phyloP scores from a whole-genome alignment of 2,888 invertebrate genomes.

The Noctua janthe region DNA sequence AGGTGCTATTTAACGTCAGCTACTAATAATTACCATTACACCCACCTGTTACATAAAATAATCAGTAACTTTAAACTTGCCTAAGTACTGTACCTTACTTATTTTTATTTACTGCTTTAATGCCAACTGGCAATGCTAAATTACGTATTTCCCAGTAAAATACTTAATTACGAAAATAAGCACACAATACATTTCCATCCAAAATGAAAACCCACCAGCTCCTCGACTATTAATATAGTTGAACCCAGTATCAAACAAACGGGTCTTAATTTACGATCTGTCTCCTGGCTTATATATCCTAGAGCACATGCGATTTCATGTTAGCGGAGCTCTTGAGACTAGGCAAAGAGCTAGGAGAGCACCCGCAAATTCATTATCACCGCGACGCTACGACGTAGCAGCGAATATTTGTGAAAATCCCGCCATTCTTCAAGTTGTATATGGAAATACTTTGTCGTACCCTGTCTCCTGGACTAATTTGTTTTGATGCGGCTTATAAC shows the following conservation, averaged over 20 bases:
- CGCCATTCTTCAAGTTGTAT: conserved; percentile 33
- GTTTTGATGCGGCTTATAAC: conserved; percentile 49
- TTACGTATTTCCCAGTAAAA: neutral
- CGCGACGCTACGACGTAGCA: conserved; percentile 9
- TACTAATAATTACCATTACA: neutral
- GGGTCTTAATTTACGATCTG: conserved; percentile 63
- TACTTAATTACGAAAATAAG: conserved; percentile 28
- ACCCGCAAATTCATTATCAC: conserved; percentile 63
- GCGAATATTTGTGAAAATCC: conserved; percentile 58
- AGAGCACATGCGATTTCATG: conserved; percentile 57
- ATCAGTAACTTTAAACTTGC: neutral
- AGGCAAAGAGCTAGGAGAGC: conserved; percentile 47
- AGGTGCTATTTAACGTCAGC: neutral
- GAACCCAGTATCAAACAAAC: conserved; percentile 50
- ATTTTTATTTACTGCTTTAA: neutral
- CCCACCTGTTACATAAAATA: neutral
- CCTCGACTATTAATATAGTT: conserved; percentile 48
- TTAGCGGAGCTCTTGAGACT: conserved; percentile 59
- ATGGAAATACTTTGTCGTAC: conserved; percentile 55
- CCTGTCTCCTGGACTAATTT: conserved; percentile 52
- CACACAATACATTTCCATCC: conserved; percentile 16
- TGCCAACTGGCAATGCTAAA: neutral
- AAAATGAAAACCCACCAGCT: conserved; percentile 36
- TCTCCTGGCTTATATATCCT: conserved; percentile 64
- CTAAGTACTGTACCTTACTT: neutral